Conservation (phyloP, 2,113 vertebrate species). For the Callithrix jacchus region DNA sequence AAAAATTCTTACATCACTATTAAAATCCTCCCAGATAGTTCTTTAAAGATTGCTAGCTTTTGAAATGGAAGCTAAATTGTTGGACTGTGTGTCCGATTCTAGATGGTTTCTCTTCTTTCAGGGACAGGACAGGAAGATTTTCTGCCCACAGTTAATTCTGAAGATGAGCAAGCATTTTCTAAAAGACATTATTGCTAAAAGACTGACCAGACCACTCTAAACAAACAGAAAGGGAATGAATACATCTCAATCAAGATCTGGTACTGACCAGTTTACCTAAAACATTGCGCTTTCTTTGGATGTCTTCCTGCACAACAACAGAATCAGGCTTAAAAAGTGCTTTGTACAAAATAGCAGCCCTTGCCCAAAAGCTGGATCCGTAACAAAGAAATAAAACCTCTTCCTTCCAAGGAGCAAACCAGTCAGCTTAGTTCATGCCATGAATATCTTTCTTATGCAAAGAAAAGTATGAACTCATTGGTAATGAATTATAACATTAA, state of each 20-base stretch:
- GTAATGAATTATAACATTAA: conserved; percentile 56
- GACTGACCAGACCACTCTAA: not conserved
- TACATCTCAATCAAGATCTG: conserved; percentile 19
- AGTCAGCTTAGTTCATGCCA: conserved; percentile 45
- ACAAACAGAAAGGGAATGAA: conserved; percentile 13
- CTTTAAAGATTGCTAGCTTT: conserved; percentile 32
- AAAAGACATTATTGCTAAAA: not conserved
- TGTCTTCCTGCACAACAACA: conserved; percentile 29
- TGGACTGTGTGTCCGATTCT: not conserved
- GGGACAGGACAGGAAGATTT: not conserved
- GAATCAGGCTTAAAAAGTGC: conserved; percentile 24
- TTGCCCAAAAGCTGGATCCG: conserved; percentile 50
- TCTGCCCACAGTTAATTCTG: not conserved
- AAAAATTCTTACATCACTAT: not conserved
- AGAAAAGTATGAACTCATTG: conserved; percentile 56
- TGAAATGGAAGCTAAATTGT: not conserved
- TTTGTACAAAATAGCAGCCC: conserved; percentile 49
- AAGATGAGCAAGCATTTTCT: not conserved
- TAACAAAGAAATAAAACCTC: conserved; percentile 66
- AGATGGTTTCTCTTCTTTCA: not conserved
- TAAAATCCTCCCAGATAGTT: not conserved
- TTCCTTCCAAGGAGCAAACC: conserved; percentile 53
- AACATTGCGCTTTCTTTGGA: conserved; percentile 50
- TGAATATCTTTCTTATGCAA: conserved; percentile 54
- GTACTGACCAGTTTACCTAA: conserved; percentile 47